Evolutionary conservation across 2,113 vertebrate genomes (phyloP).

Genomic region (Bubo scandiacus): DNA sequence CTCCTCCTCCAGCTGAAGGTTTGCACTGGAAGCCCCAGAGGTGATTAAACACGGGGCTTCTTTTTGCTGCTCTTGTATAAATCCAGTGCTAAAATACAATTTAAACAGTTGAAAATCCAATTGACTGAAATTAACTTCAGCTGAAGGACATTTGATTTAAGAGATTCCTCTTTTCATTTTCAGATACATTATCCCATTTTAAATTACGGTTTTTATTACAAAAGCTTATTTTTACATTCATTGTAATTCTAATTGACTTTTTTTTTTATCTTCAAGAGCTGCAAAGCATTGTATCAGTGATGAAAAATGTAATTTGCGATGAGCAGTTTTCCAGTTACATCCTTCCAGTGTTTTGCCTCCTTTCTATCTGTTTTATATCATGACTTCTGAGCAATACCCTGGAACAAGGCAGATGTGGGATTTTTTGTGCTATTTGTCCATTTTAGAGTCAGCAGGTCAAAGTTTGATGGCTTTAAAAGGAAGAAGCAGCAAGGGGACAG

Average conservation of each 20-base stretch:
- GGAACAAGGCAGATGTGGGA: not conserved
- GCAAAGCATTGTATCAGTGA: slow-evolving; percentile 42
- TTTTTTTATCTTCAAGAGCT: slow-evolving; percentile 53
- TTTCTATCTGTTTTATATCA: not conserved
- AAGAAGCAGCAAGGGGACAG: not conserved
- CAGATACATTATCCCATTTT: slow-evolving; percentile 62
- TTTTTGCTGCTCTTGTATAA: not conserved
- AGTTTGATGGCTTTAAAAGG: slow-evolving; percentile 30
- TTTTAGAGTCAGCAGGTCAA: slow-evolving; percentile 48
- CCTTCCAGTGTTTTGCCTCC: slow-evolving; percentile 7
- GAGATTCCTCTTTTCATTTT: slow-evolving; percentile 62
- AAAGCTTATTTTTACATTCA: slow-evolving; percentile 65
- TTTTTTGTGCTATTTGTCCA: slow-evolving; percentile 7
- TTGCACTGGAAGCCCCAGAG: not conserved
- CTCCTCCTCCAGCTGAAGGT: not conserved
- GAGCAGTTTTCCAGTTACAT: slow-evolving; percentile 41
- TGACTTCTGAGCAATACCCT: not conserved
- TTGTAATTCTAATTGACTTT: slow-evolving; percentile 66
- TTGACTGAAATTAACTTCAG: slow-evolving; percentile 67
- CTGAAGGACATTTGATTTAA: slow-evolving; percentile 69
- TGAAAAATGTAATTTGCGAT: slow-evolving; percentile 64
- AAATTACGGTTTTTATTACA: slow-evolving; percentile 64
- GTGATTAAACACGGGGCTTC: not conserved
- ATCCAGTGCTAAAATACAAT: slow-evolving; percentile 57
- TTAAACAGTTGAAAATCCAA: slow-evolving; percentile 56